A percentile compares a stretch with the other conserved stretches of the same genome.
These are phyloP conservation scores for Myodes glareolus DNA, from an alignment of 2,113 vertebrate genomes.

Conservation along the genomic window DNA sequence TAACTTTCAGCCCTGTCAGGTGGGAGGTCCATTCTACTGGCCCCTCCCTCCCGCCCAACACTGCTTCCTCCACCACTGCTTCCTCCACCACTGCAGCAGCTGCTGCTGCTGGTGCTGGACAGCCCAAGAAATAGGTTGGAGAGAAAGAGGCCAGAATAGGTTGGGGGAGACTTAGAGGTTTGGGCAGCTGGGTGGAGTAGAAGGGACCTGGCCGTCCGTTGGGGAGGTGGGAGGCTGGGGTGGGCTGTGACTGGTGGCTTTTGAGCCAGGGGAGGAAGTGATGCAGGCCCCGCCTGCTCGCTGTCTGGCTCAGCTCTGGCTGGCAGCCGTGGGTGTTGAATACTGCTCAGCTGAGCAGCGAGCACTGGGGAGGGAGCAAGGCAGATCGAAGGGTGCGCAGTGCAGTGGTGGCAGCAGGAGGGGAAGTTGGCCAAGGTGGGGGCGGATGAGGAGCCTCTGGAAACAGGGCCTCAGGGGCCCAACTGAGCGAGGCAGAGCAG, in stretches of 20 bases:
- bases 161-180: background rate
- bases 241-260: background rate
- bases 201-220: background rate
- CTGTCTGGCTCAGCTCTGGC: background rate
- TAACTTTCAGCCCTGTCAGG: background rate
- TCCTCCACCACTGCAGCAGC: background rate
- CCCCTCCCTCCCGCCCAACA: too few species aligned
- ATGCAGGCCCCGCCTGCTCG: background rate
- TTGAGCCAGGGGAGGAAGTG: background rate
- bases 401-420: background rate
- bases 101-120: background rate
- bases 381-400: background rate
- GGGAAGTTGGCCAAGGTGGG: background rate
- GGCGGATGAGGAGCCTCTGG: background rate
- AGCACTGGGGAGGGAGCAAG: background rate
- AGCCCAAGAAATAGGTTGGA: background rate
- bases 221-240: background rate
- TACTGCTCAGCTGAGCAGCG: background rate
- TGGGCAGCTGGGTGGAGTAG: background rate
- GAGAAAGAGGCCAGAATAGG: background rate
- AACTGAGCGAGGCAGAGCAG: background rate
- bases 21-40: background rate
- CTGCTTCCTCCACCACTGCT: background rate
- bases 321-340: conserved; percentile 14
- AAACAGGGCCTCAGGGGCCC: background rate